Conservation (phyloP, 2,113 vertebrate species). For the Toxotes jaculatrix region DNA sequence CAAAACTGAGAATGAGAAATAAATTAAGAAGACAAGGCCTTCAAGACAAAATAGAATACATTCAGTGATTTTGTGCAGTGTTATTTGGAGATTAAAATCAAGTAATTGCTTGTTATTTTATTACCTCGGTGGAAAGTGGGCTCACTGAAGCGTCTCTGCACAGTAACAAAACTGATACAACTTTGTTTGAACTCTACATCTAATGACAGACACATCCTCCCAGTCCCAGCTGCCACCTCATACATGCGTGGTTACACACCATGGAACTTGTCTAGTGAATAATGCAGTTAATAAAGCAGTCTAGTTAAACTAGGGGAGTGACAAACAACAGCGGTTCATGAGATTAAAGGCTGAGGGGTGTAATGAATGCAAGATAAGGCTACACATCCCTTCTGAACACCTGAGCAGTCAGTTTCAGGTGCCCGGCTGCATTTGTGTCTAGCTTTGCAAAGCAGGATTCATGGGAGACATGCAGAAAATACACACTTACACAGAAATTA, state of each 20-base stretch:
- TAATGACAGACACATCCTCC: not conserved
- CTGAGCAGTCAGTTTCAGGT: conserved; percentile 29
- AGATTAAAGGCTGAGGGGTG: conserved; percentile 65
- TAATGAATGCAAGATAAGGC: conserved; percentile 64
- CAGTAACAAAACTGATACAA: not conserved
- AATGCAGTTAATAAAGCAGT: conserved; percentile 69
- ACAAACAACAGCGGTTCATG: conserved; percentile 52
- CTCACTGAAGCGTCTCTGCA: conserved; percentile 3
- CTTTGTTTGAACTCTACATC: not conserved
- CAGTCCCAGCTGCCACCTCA: conserved; percentile 7
- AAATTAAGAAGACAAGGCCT: not conserved
- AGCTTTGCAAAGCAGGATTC: not conserved
- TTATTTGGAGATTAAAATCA: conserved; percentile 1
- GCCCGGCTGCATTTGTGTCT: not conserved
- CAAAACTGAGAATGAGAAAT: not conserved
- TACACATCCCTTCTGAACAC: conserved; percentile 31
- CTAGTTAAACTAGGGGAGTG: conserved; percentile 52
- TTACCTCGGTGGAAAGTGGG: not conserved
- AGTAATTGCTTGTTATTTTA: conserved; percentile 22
- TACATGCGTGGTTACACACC: conserved; percentile 5
- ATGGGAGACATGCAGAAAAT: conserved; percentile 13
- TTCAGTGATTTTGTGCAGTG: not conserved
- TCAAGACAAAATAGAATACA: not conserved
- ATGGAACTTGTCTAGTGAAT: conserved; percentile 27
- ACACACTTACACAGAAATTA: not conserved